A percentile compares a stretch with the other conserved stretches of the same genome.
Evolutionary conservation across 2,113 vertebrate genomes (phyloP).

Genomic region (Pseudorasbora parva): DNA sequence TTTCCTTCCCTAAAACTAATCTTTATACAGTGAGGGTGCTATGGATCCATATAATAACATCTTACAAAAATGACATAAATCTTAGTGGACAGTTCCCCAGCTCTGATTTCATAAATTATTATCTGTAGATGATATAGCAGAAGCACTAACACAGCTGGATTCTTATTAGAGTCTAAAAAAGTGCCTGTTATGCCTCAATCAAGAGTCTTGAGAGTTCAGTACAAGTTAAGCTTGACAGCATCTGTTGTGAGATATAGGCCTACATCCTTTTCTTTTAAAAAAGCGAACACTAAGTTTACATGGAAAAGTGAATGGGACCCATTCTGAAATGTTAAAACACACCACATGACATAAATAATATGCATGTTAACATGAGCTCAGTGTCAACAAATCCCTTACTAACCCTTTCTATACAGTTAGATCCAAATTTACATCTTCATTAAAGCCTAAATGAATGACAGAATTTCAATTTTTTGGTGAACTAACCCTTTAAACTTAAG

Average conservation of each 20-base stretch:
- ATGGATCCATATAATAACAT: slow-evolving; percentile 34
- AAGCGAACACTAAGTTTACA: not conserved
- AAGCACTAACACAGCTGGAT: slow-evolving; percentile 22
- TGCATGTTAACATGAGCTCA: not conserved
- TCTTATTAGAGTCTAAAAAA: not conserved
- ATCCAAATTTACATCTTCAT: not conserved
- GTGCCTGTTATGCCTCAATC: not conserved
- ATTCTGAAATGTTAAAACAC: no score
- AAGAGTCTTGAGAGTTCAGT: not conserved
- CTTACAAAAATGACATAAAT: slow-evolving; percentile 38
- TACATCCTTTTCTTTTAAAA: not conserved
- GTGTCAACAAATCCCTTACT: not conserved
- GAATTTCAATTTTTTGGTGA: no score
- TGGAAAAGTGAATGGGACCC: not conserved
- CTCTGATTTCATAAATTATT: slow-evolving; percentile 31
- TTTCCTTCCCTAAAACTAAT: slow-evolving; percentile 32
- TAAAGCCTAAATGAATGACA: no score
- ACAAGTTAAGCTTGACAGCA: not conserved
- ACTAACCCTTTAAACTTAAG: no score
- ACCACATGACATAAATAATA: no score
- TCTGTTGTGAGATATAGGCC: not conserved
- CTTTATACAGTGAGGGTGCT: not conserved
- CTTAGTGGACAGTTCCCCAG: slow-evolving; percentile 22
- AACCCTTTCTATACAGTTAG: not conserved
- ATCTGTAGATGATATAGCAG: slow-evolving; percentile 32